Evolutionary conservation across 2,888 invertebrate genomes (phyloP).

Genomic region (Acanthococcus lagerstroemiae): DNA sequence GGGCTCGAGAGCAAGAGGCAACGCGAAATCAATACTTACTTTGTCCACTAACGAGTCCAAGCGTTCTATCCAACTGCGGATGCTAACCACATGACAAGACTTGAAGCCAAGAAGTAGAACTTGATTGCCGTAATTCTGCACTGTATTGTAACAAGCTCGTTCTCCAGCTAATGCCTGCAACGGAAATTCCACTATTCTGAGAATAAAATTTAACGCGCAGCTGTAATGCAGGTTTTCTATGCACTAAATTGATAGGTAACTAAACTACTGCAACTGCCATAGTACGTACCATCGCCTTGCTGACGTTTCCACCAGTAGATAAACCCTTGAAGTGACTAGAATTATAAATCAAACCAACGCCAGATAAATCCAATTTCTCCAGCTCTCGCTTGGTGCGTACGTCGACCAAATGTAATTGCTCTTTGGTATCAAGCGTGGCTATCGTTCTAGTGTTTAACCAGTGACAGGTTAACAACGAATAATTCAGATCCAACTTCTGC

Average conservation of each 20-base stretch:
- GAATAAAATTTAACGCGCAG: background rate
- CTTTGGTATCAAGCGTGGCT: slow-evolving; percentile 73
- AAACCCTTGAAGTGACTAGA: slow-evolving; percentile 82
- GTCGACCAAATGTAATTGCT: slow-evolving; percentile 78
- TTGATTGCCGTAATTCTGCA: slow-evolving; percentile 57
- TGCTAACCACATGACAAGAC: slow-evolving; percentile 50
- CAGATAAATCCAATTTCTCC: slow-evolving; percentile 69
- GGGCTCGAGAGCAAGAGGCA: no score
- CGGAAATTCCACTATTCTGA: background rate
- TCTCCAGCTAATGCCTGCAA: slow-evolving; percentile 58
- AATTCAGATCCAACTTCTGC: slow-evolving; percentile 59
- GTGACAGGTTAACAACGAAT: slow-evolving; percentile 63
- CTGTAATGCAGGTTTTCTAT: background rate
- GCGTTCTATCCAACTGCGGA: slow-evolving; percentile 57
- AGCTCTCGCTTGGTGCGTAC: slow-evolving; percentile 78
- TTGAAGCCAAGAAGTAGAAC: slow-evolving; percentile 58
- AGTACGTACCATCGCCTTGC: slow-evolving; percentile 56
- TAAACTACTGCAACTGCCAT: no score
- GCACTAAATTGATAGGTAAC: no score
- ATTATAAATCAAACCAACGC: slow-evolving; percentile 71
- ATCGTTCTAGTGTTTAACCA: slow-evolving; percentile 75
- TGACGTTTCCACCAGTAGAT: slow-evolving; percentile 90
- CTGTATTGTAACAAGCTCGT: slow-evolving; percentile 63
- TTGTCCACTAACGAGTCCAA: slow-evolving; percentile 50
- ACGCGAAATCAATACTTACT: slow-evolving; percentile 34